A percentile compares a stretch with the other conserved stretches of the same genome.
Evolutionary conservation across 92 coral and sea anemone genomes (phyloP).

Genomic region (Muricea muricata): DNA sequence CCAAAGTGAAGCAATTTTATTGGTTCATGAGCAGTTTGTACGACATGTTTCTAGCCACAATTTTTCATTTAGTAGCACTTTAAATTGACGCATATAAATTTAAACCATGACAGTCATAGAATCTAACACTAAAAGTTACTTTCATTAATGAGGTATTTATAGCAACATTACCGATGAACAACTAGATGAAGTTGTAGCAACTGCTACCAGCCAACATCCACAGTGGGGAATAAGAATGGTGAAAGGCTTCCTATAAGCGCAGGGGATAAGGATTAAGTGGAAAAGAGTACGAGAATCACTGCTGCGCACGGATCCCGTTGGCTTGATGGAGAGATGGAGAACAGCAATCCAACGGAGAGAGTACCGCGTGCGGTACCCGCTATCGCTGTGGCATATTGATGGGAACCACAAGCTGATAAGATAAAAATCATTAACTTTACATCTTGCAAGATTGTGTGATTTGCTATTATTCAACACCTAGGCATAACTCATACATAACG

Average conservation of each 20-base stretch:
- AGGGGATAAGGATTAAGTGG: constrained; percentile 53
- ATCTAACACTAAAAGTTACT: too few species aligned
- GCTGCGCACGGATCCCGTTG: constrained; percentile 60
- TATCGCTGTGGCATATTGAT: constrained; percentile 71
- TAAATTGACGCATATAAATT: too few species aligned
- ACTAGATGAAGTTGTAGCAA: constrained; percentile 52
- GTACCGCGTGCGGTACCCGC: constrained; percentile 61
- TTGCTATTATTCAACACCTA: not conserved
- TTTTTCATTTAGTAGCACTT: too few species aligned
- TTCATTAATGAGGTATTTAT: constrained; percentile 47
- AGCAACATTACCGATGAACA: constrained; percentile 57
- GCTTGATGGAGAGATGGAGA: constrained; percentile 53
- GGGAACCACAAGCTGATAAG: constrained; percentile 62
- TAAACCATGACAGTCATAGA: too few species aligned
- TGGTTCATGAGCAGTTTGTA: too few species aligned
- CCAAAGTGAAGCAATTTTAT: too few species aligned
- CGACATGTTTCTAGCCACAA: too few species aligned
- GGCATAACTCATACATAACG: not conserved
- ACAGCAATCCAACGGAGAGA: constrained; percentile 45
- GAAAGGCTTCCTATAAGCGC: constrained; percentile 49
- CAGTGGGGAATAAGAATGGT: constrained; percentile 57
- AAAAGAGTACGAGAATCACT: constrained; percentile 61
- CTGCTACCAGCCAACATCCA: constrained; percentile 58
- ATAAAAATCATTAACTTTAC: not conserved
- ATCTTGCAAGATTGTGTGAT: too few species aligned